Evolutionary conservation across 2,113 vertebrate species (phyloP).

Genomic region (Penelope pileata): DNA sequence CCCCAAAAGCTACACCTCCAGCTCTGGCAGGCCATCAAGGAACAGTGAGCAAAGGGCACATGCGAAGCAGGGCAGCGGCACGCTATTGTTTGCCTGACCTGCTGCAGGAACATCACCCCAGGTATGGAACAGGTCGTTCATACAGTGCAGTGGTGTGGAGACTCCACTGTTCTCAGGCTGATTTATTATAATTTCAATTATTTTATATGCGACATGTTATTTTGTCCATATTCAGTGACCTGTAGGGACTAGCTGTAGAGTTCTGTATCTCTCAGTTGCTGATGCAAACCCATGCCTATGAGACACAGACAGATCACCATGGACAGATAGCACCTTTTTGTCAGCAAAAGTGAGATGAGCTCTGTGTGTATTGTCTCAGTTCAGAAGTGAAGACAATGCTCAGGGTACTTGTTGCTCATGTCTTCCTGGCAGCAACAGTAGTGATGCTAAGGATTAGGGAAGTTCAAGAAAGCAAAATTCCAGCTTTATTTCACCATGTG

Average conservation of each 20-base stretch:
- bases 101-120: background rate
- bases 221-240: background rate
- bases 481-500: background rate
- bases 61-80: background rate
- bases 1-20: background rate
- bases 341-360: background rate
- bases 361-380: background rate
- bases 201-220: background rate
- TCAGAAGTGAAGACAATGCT: fast-evolving
- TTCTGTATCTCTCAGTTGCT: background rate
- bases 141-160: conserved; percentile 38
- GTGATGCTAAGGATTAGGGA: background rate
- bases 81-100: conserved; percentile 56
- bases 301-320: background rate
- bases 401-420: background rate
- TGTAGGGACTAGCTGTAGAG: background rate
- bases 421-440: background rate
- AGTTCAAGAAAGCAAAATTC: background rate
- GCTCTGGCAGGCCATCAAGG: conserved; percentile 48
- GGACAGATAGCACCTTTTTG: background rate
- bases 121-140: conserved; percentile 31
- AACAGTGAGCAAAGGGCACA: background rate
- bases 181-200: conserved; percentile 34
- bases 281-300: background rate
- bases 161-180: conserved; percentile 3